phyloP scores from a whole-genome alignment of 2,113 vertebrate species.

The Microcebus jonahi region DNA sequence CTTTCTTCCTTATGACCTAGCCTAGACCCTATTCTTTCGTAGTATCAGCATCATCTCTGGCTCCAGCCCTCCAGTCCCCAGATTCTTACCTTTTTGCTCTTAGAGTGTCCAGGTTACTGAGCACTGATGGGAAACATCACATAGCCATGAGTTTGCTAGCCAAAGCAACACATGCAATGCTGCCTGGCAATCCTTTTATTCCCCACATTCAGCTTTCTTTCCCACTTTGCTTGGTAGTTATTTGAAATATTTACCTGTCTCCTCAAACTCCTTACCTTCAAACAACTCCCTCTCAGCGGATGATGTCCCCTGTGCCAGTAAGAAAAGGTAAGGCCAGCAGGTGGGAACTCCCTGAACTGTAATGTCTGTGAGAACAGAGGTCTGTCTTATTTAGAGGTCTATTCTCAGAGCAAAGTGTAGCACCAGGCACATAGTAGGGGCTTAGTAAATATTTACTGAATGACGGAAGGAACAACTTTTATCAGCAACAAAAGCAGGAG shows the following conservation, averaged over 20 bases:
- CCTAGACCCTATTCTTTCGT: neutral
- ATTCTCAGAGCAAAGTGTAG: neutral
- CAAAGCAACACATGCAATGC: neutral
- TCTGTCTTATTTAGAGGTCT: neutral
- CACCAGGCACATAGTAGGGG: neutral
- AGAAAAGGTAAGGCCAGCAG: neutral
- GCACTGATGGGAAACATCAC: neutral
- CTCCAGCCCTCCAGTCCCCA: neutral
- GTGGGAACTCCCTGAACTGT: neutral
- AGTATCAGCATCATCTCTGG: neutral
- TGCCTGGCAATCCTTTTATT: neutral
- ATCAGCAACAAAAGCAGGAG: neutral
- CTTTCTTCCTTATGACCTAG: neutral
- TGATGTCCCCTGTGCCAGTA: neutral
- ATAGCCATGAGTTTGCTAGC: neutral
- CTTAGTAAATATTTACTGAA: neutral
- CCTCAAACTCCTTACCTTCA: neutral
- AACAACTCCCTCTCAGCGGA: neutral
- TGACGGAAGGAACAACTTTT: neutral
- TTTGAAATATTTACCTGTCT: slow-evolving; percentile 1
- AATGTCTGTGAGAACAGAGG: neutral
- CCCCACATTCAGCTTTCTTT: neutral
- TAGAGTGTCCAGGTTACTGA: neutral
- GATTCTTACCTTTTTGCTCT: neutral
- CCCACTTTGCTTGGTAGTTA: neutral